Percentiles rank a stretch among this genome's conserved stretches.
These are phyloP conservation scores for Phyllostomus hastatus DNA, from an alignment of 2,113 vertebrate genomes.

Conservation along the genomic window DNA sequence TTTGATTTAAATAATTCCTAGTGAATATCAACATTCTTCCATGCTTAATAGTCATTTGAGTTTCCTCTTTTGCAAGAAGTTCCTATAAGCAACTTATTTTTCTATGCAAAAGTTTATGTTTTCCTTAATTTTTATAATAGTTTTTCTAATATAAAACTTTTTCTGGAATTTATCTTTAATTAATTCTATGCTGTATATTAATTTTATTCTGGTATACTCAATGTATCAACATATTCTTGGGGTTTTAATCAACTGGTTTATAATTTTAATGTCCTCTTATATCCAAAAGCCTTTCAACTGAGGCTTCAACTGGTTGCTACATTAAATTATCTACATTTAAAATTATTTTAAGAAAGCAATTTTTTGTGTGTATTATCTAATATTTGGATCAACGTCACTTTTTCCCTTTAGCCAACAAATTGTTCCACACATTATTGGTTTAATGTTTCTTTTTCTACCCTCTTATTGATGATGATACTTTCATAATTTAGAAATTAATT, in stretches of 20 bases:
- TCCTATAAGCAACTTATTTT: background rate
- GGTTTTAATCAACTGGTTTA: background rate
- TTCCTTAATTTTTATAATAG: background rate
- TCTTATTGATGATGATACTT: background rate
- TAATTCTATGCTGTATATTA: background rate
- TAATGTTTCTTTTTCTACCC: background rate
- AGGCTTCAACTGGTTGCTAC: background rate
- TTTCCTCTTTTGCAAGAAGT: background rate
- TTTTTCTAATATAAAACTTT: background rate
- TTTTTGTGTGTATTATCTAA: background rate
- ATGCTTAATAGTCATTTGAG: background rate
- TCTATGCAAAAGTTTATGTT: background rate
- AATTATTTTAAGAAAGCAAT: background rate
- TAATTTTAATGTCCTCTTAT: background rate
- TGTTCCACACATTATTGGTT: background rate
- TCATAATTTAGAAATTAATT: background rate
- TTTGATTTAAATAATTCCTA: background rate
- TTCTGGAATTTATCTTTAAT: background rate
- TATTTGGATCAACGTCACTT: background rate
- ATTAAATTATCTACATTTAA: background rate
- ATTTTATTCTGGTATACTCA: background rate
- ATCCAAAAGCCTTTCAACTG: background rate
- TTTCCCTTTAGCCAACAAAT: background rate
- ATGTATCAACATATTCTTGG: background rate
- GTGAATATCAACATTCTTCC: background rate